A percentile compares a stretch with the other conserved stretches of the same genome.
These are phyloP conservation scores for Chaetura pelagica DNA, from an alignment of 2,113 vertebrate species.

Conservation along the genomic window DNA sequence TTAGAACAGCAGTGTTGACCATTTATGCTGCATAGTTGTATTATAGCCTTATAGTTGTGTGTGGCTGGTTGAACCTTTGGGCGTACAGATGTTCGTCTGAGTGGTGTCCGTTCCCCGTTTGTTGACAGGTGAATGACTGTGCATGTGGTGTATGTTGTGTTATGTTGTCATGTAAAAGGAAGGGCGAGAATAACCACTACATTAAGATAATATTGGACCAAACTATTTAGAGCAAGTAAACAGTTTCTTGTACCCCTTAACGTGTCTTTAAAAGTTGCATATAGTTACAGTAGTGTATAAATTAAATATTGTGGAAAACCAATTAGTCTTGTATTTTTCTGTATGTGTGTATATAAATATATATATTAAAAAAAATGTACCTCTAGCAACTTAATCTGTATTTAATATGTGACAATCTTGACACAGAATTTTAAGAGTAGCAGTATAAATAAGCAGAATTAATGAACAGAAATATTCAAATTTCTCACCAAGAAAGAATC, in stretches of 20 bases:
- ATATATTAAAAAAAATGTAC: slow-evolving; percentile 79
- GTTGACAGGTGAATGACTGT: slow-evolving; percentile 88
- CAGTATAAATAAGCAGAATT: slow-evolving; percentile 65
- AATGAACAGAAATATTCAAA: slow-evolving; percentile 42
- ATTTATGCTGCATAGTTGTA: slow-evolving; percentile 89
- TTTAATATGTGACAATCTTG: slow-evolving; percentile 84
- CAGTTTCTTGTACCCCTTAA: slow-evolving; percentile 80
- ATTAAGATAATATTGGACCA: slow-evolving; percentile 89
- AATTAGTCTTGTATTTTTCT: slow-evolving; percentile 86
- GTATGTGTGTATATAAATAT: slow-evolving; percentile 82
- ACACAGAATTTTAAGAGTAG: slow-evolving; percentile 73
- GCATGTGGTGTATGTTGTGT: slow-evolving; percentile 90
- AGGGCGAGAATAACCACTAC: slow-evolving; percentile 82
- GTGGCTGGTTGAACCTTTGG: slow-evolving; percentile 78
- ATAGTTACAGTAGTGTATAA: slow-evolving; percentile 93
- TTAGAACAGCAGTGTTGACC: slow-evolving; percentile 87
- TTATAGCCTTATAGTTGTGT: slow-evolving; percentile 89
- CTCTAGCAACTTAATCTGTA: slow-evolving; percentile 79
- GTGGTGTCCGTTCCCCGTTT: slow-evolving; percentile 80
- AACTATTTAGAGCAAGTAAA: slow-evolving; percentile 84
- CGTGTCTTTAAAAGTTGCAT: slow-evolving; percentile 86
- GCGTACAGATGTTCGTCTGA: slow-evolving; percentile 77
- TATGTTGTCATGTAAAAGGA: slow-evolving; percentile 74
- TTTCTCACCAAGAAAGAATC: slow-evolving; percentile 42
- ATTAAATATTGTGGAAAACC: slow-evolving; percentile 90